Evolutionary conservation across 2,113 vertebrate genomes (phyloP), one percentile per base, ranked within the genome.

Genomic region (Otolemur garnettii): DNA sequence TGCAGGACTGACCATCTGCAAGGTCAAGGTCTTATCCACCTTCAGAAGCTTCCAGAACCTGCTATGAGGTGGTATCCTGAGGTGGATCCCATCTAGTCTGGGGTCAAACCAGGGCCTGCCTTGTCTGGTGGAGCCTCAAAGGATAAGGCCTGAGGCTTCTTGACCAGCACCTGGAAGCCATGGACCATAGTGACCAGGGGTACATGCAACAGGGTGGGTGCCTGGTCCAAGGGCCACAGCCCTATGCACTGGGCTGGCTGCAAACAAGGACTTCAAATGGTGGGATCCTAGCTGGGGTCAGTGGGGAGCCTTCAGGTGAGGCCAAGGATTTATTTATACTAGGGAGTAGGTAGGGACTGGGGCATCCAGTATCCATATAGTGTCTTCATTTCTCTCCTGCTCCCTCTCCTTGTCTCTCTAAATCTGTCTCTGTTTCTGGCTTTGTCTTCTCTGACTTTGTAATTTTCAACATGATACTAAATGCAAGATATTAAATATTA

Each of bases 221-320:
- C 60, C 53, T 95, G 97, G 1, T 71, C 53, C 24, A 7, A 1
- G 2, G 53, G 77, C 45, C 69, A 74, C 90, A 8, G 35, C 92
- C 93, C 26, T n/a, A 95, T 60, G 45, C 96, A 24, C 1, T 94
- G 93, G 19, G 8, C 74, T 33, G 28, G 22, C 24, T 0, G 9
- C 7, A 78, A 42, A 33, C 18, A 0, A 98, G 99, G 83, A 99
- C 98, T 3, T 98, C 98, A 12, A 99, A 99, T 97, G 97, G 98
- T 0, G 98, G 98, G 98, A 99, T 98, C 96, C 71, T 95, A 45
- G 98, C 97, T 0, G 98, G 99, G 1, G 98, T 99, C 97, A 99
- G 98, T 42, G 98, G 97, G 1, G 98, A 97, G 33, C 94, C 33
- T 24, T 10, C 11, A 90, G 94, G 87, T 83, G 33, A 35, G 17